Conservation (phyloP, 2,888 invertebrate genomes). For the Barypeithes pellucidus region DNA sequence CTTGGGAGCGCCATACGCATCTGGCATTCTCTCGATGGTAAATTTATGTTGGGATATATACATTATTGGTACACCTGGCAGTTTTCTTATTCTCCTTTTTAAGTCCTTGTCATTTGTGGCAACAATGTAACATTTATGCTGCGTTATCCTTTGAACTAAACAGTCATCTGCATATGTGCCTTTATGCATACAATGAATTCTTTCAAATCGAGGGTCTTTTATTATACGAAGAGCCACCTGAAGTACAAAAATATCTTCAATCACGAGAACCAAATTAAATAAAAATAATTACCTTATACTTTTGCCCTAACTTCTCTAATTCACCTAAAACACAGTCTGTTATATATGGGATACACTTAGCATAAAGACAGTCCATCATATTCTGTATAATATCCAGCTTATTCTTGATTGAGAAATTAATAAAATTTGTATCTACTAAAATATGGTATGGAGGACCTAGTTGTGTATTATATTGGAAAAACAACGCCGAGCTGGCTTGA, state of each 20-base stretch:
- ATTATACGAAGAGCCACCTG: conserved; percentile 91
- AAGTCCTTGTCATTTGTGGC: conserved; percentile 99
- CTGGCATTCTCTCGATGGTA: conserved; percentile 98
- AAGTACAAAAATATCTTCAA: background rate
- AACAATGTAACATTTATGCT: conserved; percentile 99
- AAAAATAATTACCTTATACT: conserved; percentile 88
- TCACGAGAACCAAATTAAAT: background rate
- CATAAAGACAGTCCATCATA: conserved; percentile 99
- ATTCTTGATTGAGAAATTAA: conserved; percentile 98
- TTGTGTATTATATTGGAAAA: conserved; percentile 98
- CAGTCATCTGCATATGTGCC: conserved; percentile 99
- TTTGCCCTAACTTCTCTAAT: conserved; percentile 95
- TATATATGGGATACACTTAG: conserved; percentile 98
- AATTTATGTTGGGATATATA: conserved; percentile 94
- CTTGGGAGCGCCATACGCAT: conserved; percentile 96
- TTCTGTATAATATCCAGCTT: conserved; percentile 96
- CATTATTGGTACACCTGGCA: conserved; percentile 99
- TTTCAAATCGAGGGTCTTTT: conserved; percentile 94
- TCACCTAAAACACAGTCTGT: conserved; percentile 99
- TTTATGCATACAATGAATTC: conserved; percentile 94
- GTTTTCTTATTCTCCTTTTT: conserved; percentile 94
- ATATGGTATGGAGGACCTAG: conserved; percentile 98
- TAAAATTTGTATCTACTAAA: conserved; percentile 97
- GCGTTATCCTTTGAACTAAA: conserved; percentile 93
- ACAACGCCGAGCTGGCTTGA: conserved; percentile 93